Conservation (phyloP, 2,888 invertebrate species). For the Watsonalla cultraria region DNA sequence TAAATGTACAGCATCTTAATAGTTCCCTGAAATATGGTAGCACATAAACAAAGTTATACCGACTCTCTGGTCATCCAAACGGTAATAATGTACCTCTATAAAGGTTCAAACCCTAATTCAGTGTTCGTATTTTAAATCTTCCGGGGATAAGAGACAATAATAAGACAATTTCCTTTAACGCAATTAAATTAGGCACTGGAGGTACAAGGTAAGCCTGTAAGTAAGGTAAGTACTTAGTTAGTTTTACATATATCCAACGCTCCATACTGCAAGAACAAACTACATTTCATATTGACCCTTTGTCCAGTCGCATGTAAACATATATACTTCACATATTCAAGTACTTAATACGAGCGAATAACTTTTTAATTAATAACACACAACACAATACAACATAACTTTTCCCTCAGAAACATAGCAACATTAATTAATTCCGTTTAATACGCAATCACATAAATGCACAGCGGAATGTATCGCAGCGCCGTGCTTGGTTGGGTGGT, state of each 20-base stretch:
- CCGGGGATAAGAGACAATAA: no score
- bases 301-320: background rate
- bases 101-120: no score
- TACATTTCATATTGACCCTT: background rate
- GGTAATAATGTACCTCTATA: no score
- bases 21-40: no score
- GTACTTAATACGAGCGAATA: background rate
- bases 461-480: constrained; percentile 14
- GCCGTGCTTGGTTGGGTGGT: constrained; percentile 11
- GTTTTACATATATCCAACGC: no score
- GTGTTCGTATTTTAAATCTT: no score
- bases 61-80: no score
- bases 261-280: background rate
- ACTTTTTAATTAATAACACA: background rate
- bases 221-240: no score
- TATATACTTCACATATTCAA: background rate
- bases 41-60: no score
- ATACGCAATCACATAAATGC: constrained; percentile 30
- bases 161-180: no score
- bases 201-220: no score
- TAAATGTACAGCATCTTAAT: background rate
- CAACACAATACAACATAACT: background rate
- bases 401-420: background rate
- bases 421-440: constrained; percentile 5
- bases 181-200: no score